Conservation (phyloP, 2,888 invertebrate genomes). For the Limnephilus lunatus region DNA sequence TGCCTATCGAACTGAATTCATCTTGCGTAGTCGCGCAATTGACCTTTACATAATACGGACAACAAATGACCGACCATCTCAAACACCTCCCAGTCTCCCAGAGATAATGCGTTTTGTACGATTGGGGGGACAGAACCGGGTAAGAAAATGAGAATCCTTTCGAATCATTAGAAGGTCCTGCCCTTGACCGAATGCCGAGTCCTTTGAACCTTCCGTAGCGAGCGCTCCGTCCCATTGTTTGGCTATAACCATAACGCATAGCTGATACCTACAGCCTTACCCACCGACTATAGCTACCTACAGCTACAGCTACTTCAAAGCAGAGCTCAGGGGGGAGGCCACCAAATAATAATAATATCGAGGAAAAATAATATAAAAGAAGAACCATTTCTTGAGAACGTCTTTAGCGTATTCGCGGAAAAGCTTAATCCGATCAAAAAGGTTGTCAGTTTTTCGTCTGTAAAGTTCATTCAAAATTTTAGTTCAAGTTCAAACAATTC, state of each 20-base stretch:
- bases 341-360: not conserved
- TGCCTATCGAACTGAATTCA: not conserved
- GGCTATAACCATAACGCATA: not conserved
- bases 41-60: not conserved
- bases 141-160: slow-evolving; percentile 39
- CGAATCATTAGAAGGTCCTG: slow-evolving; percentile 65
- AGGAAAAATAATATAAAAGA: not conserved
- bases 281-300: not conserved
- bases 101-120: slow-evolving; percentile 6
- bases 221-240: slow-evolving; percentile 3
- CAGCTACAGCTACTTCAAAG: not conserved
- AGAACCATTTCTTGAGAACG: not conserved
- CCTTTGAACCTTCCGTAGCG: slow-evolving; percentile 41
- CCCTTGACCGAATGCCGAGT: slow-evolving; percentile 69
- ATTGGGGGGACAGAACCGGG: slow-evolving; percentile 28
- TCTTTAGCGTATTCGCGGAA: not conserved
- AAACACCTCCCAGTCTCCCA: not conserved
- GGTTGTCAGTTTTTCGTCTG: not conserved
- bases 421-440: slow-evolving; percentile 2
- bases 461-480: not conserved
- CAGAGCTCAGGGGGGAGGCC: not conserved
- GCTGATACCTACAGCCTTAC: not conserved
- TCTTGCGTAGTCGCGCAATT: not conserved
- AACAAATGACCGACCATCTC: not conserved
- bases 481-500: not conserved